These are phyloP conservation scores for Scolanthus callimorphus DNA, from an alignment of 92 coral and sea anemone species.

Conservation along the genomic window DNA sequence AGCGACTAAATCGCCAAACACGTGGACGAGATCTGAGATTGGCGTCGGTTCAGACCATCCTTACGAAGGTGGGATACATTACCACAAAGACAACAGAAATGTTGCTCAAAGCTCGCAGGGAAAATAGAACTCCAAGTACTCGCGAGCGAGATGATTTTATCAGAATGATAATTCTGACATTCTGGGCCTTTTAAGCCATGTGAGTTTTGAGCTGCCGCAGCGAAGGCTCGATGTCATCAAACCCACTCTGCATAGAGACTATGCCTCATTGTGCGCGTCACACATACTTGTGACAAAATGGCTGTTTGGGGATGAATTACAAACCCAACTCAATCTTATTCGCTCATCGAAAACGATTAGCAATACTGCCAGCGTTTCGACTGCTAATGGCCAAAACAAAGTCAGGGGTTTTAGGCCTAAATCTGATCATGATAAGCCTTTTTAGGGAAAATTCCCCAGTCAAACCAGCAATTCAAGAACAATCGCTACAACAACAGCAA, in stretches of 20 bases:
- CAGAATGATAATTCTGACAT: constrained; percentile 43
- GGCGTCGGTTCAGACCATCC: constrained; percentile 3
- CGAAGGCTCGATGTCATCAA: constrained; percentile 40
- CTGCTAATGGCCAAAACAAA: no score
- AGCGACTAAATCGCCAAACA: no score
- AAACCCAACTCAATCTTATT: constrained; percentile 40
- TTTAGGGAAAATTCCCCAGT: constrained; percentile 3
- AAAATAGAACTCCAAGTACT: no score
- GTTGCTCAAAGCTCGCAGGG: no score
- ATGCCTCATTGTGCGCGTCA: constrained; percentile 37
- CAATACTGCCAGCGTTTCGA: no score
- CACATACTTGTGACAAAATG: constrained; percentile 26
- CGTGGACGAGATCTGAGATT: no score
- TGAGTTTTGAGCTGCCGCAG: constrained; percentile 34
- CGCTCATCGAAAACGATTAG: no score
- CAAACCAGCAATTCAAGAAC: neutral
- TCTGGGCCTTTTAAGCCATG: constrained; percentile 36
- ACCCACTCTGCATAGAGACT: constrained; percentile 42
- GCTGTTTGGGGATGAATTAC: constrained; percentile 40
- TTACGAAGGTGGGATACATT: constrained; percentile 21
- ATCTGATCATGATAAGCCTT: constrained; percentile 18
- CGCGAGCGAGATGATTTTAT: no score
- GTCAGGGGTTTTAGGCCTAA: constrained; percentile 6
- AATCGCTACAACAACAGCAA: no score
- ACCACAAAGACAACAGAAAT: no score